Conservation (phyloP, 2,113 vertebrate species). For the Aplodontia rufa region DNA sequence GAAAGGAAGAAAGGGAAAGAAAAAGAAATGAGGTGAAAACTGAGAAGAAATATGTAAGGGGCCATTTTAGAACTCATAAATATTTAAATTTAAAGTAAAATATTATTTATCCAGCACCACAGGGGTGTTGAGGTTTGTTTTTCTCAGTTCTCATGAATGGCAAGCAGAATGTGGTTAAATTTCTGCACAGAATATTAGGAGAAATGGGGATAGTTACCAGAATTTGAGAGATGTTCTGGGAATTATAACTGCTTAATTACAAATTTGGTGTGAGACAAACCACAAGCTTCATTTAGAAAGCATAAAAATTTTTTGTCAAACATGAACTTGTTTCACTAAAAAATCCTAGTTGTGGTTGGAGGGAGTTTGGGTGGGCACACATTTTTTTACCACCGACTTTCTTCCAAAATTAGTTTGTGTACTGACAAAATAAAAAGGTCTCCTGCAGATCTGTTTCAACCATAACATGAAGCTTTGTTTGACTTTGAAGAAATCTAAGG, state of each 20-base stretch:
- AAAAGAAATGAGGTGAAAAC: background rate
- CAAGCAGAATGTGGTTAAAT: slow-evolving; percentile 24
- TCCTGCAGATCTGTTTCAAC: background rate
- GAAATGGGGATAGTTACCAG: slow-evolving; percentile 34
- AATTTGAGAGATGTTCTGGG: slow-evolving; percentile 62
- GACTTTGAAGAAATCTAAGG: background rate
- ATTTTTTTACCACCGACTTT: slow-evolving; percentile 38
- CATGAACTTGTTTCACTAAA: slow-evolving; percentile 42
- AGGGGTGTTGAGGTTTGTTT: background rate
- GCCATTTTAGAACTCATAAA: background rate
- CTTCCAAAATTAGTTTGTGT: slow-evolving; percentile 34
- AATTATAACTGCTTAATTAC: slow-evolving; percentile 51
- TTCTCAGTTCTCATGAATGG: background rate
- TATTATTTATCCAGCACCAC: background rate
- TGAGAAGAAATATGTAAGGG: background rate
- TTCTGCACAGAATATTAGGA: slow-evolving; percentile 41
- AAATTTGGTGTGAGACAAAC: slow-evolving; percentile 52
- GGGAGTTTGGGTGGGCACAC: background rate
- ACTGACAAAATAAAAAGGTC: slow-evolving; percentile 33
- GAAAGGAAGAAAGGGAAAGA: background rate
- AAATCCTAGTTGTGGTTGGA: slow-evolving; percentile 49
- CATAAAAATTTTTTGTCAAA: slow-evolving; percentile 19
- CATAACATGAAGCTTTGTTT: background rate
- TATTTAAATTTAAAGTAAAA: background rate
- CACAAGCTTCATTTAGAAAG: slow-evolving; percentile 59